These are phyloP conservation scores for Morpho achilles DNA, from an alignment of 2,888 invertebrate species.

Conservation along the genomic window DNA sequence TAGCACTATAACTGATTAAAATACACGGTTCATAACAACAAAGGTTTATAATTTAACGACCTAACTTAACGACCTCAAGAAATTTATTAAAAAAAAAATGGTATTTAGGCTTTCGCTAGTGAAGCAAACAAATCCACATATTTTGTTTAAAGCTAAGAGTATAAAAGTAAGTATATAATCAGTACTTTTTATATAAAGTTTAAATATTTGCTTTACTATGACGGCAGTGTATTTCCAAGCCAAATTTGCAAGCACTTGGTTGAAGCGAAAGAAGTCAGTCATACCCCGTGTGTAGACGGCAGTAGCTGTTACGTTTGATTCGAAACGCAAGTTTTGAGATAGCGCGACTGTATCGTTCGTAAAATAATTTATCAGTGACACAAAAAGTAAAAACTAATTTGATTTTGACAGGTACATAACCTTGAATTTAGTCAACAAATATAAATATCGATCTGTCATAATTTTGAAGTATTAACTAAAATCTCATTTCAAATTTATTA, in stretches of 20 bases:
- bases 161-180: no score
- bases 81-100: no score
- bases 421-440: slow-evolving; percentile 26
- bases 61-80: no score
- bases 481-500: neutral
- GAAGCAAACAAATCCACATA: no score
- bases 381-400: slow-evolving; percentile 37
- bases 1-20: no score
- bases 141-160: no score
- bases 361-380: slow-evolving; percentile 23
- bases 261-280: slow-evolving; percentile 30
- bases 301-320: slow-evolving; percentile 37
- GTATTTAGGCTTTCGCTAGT: no score
- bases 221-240: slow-evolving; percentile 43
- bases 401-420: slow-evolving; percentile 59
- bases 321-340: slow-evolving; percentile 37
- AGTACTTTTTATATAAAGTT: neutral
- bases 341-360: slow-evolving; percentile 20
- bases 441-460: slow-evolving; percentile 41
- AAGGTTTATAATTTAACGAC: no score
- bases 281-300: no score
- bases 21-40: no score
- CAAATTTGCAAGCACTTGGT: slow-evolving; percentile 26
- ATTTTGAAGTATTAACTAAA: slow-evolving; percentile 4
- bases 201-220: slow-evolving; percentile 34